Base-by-base conservation (phyloP, 1,140 invertebrate genomes). In the Fopius arisanus region DNA sequence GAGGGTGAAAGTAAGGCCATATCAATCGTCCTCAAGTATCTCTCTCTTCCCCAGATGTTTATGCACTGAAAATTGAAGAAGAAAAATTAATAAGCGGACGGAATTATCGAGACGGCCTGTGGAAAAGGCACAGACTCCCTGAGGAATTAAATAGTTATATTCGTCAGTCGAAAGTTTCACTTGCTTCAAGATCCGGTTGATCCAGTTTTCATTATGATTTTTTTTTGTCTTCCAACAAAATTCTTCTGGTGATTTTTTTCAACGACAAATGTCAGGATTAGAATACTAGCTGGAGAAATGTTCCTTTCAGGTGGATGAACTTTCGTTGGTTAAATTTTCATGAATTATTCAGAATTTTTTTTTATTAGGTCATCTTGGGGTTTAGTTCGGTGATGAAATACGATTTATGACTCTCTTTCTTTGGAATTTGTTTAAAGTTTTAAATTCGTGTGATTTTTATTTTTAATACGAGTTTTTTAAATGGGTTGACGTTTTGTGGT, bases 1-100 rank as follows among this genome's bases (percentile, higher is more conserved):
- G 80, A 83, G 72, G 78, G 82, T 83, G 80, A 83, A 83, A 83
- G 82, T 80, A 75, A 76, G 74, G 78, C 69, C 74, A 73, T 74
- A 73, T 80, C 78, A 71, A 67, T 67, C 28, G 54, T 51, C 12
- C 4, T 21, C 33, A 10, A 26, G 54, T 54, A 62, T 43, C 70
- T 75, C 26, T 51, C 14, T 19, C 40, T 16, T 19, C 28, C 28
- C 1, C 40, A 10, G 66, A 41, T 23, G 66, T 41, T 33, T 37
- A 12, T 12, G 19, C 19, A 26, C 14, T 10, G 33, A 51, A 54
- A 41, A n/a, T n/a, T n/a, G n/a, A n/a, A 68, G 71, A 29, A 10
- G 0, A 19, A 29, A 7, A 41, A 6, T n/a, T 48, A 41, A 51
- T 10, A 26, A 67, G 51, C 37, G n/a, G 69, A 29, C 28, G 51